Conservation (phyloP, 2,888 invertebrate genomes). For the Cryptophagus acutangulus region DNA sequence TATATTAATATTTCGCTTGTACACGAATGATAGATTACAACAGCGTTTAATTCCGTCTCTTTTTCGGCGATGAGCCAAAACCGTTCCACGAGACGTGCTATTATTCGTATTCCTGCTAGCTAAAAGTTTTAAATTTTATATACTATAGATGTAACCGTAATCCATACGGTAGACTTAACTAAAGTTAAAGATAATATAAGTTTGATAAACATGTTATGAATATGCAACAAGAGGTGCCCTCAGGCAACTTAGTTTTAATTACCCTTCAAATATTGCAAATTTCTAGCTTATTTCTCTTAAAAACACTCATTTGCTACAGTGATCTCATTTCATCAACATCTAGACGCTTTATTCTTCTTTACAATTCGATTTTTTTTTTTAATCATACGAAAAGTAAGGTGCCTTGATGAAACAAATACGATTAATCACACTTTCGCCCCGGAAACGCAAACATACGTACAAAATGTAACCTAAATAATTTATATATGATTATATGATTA, state of each 20-base stretch:
- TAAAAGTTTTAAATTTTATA: conserved; percentile 19
- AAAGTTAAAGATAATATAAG: conserved; percentile 48
- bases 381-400: too few species aligned
- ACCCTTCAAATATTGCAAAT: conserved; percentile 38
- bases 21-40: conserved; percentile 5
- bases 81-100: too few species aligned
- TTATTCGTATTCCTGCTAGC: conserved; percentile 2
- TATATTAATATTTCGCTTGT: conserved; percentile 31
- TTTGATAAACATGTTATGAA: conserved; percentile 47
- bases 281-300: conserved; percentile 25
- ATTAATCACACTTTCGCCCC: too few species aligned
- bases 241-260: conserved; percentile 35
- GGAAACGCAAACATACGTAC: too few species aligned
- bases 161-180: conserved; percentile 38
- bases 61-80: too few species aligned
- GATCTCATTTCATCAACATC: too few species aligned
- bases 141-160: conserved; percentile 26
- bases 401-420: too few species aligned
- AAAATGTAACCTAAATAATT: too few species aligned
- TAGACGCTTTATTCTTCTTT: too few species aligned
- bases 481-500: conserved; percentile 35
- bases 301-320: conserved; percentile 15
- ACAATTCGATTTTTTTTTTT: too few species aligned
- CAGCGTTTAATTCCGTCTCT: conserved; percentile 6
- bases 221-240: conserved; percentile 39